Conservation (phyloP, 2,113 vertebrate genomes). For the Thinocorus orbignyianus region DNA sequence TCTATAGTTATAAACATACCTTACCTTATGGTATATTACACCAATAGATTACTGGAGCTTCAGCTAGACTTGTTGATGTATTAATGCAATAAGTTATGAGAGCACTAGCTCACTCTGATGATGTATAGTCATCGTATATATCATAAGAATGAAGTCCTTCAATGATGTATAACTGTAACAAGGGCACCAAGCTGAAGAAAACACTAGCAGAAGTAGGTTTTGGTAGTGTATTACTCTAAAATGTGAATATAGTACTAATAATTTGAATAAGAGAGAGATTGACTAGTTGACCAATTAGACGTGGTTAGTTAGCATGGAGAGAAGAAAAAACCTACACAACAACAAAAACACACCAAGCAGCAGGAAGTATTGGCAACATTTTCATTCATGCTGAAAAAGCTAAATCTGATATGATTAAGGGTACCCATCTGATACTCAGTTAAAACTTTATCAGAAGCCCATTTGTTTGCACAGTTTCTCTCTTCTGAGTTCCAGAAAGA, state of each 20-base stretch:
- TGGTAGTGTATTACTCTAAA: neutral
- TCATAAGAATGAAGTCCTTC: neutral
- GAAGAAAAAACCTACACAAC: accelerated
- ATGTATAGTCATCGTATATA: neutral
- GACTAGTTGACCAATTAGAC: neutral
- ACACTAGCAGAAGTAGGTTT: neutral
- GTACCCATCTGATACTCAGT: neutral
- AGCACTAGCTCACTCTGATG: neutral
- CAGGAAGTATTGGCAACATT: neutral
- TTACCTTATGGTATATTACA: neutral
- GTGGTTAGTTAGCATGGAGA: neutral
- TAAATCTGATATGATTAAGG: neutral
- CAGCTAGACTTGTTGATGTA: neutral
- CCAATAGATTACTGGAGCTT: neutral
- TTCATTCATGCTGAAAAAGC: neutral
- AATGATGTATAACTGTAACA: neutral
- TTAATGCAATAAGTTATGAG: constrained; percentile 3
- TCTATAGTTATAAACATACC: neutral
- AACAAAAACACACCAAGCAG: neutral
- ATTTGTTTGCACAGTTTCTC: neutral
- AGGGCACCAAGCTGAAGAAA: constrained; percentile 15
- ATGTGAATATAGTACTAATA: neutral
- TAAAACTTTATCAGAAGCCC: neutral
- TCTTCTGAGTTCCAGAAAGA: neutral
- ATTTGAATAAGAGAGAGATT: neutral